These are phyloP conservation scores for Cyclura pinguis DNA, from an alignment of 2,797 vertebrate genomes.

Conservation along the genomic window DNA sequence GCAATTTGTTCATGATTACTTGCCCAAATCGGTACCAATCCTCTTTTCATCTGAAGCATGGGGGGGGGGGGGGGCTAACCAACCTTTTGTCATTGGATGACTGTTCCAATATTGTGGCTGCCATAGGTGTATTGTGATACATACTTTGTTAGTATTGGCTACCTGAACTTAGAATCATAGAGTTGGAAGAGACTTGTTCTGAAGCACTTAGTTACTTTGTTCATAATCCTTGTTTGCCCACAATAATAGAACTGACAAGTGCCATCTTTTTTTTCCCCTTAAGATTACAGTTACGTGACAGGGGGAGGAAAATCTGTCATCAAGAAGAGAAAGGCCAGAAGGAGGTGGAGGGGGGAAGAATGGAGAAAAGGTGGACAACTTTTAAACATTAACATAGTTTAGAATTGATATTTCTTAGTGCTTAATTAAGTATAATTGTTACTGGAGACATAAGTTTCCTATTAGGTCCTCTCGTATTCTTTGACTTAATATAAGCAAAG, in stretches of 20 bases:
- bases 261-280: not conserved
- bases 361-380: conserved; percentile 31
- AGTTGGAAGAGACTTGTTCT: no score
- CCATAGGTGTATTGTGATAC: not conserved
- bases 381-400: conserved; percentile 18
- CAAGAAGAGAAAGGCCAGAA: conserved; percentile 31
- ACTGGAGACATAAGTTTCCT: not conserved
- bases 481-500: not conserved
- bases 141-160: not conserved
- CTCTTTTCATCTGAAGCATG: not conserved
- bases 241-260: not conserved
- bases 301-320: conserved; percentile 4
- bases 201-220: not conserved
- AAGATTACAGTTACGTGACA: conserved; percentile 25
- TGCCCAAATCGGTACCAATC: not conserved
- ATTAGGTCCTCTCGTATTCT: not conserved
- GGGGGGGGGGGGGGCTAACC: not conserved
- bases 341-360: conserved; percentile 35
- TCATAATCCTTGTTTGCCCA: not conserved
- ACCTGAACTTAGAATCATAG: not conserved
- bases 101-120: not conserved
- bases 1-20: not conserved
- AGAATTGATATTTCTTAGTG: not conserved
- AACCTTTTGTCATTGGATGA: not conserved
- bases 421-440: not conserved